These are phyloP conservation scores for Cervus canadensis DNA, from an alignment of 2,113 vertebrate species.

Conservation along the genomic window DNA sequence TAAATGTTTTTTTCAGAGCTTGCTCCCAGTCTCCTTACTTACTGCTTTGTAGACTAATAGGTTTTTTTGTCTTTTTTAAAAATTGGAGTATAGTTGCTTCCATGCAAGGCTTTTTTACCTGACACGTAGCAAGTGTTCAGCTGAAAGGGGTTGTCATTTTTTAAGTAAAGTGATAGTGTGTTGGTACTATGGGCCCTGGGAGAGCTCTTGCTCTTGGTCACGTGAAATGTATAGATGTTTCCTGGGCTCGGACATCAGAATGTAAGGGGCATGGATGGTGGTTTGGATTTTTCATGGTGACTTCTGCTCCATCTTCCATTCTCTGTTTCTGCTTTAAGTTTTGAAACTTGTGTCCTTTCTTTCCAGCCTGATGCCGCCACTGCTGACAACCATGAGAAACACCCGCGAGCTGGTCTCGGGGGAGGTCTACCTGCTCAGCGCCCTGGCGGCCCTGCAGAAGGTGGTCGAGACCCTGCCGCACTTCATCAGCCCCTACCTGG, in stretches of 20 bases:
- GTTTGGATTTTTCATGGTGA: not conserved
- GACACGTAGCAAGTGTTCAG: not conserved
- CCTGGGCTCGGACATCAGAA: accelerated
- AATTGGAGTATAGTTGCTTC: not conserved
- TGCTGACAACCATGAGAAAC: conserved; percentile 83
- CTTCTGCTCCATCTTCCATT: not conserved
- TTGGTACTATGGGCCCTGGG: not conserved
- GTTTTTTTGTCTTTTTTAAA: not conserved
- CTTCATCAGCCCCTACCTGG: conserved; percentile 95
- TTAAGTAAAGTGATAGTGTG: not conserved
- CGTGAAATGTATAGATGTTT: not conserved
- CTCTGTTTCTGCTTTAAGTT: not conserved
- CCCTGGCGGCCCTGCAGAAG: conserved; percentile 89
- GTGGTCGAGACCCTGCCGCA: conserved; percentile 90
- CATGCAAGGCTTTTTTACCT: not conserved
- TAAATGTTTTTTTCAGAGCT: not conserved
- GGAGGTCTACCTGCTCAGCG: conserved; percentile 93
- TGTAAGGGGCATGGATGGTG: accelerated
- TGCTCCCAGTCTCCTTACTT: not conserved
- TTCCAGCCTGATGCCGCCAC: conserved; percentile 90
- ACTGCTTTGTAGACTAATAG: not conserved
- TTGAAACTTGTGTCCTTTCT: not conserved
- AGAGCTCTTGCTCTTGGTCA: not conserved
- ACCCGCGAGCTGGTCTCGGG: conserved; percentile 85
- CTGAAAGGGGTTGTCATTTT: not conserved